Conservation (phyloP, 92 coral and sea anemone genomes). For the Heliopora coerulea region DNA sequence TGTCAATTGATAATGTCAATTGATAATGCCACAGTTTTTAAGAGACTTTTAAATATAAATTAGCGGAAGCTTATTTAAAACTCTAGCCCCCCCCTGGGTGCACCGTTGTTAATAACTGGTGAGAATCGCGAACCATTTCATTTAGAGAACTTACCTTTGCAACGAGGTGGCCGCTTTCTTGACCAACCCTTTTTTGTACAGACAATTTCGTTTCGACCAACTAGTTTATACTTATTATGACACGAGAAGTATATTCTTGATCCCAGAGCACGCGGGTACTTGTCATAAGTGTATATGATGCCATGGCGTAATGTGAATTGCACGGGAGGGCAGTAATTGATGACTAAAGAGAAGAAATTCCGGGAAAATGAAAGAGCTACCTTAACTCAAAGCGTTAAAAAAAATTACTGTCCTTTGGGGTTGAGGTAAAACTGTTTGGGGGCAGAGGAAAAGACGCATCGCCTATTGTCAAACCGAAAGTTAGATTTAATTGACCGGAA, state of each 20-base stretch:
- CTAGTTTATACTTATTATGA: not conserved
- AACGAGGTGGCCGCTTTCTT: not conserved
- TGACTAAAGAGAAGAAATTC: not conserved
- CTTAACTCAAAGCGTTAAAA: not conserved
- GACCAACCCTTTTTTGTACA: slow-evolving; percentile 19
- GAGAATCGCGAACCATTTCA: no score
- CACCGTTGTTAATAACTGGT: no score
- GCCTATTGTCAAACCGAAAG: no score
- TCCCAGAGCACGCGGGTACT: not conserved
- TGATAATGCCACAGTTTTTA: no score
- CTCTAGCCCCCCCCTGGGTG: no score
- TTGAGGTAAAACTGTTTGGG: no score
- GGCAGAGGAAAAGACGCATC: no score
- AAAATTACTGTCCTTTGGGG: no score
- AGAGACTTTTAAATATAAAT: no score
- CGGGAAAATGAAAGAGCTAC: not conserved
- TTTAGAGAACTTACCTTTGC: slow-evolving; percentile 28
- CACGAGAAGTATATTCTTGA: slow-evolving; percentile 19
- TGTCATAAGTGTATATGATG: not conserved
- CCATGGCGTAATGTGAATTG: not conserved
- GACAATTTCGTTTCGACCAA: not conserved
- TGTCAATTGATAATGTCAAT: no score
- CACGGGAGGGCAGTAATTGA: not conserved
- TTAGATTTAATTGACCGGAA: no score
- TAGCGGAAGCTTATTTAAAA: no score